Percentiles rank a stretch among this genome's conserved stretches.
These are phyloP conservation scores for Platorchestia sp. DNA, from an alignment of 1,140 invertebrate species.

Conservation along the genomic window DNA sequence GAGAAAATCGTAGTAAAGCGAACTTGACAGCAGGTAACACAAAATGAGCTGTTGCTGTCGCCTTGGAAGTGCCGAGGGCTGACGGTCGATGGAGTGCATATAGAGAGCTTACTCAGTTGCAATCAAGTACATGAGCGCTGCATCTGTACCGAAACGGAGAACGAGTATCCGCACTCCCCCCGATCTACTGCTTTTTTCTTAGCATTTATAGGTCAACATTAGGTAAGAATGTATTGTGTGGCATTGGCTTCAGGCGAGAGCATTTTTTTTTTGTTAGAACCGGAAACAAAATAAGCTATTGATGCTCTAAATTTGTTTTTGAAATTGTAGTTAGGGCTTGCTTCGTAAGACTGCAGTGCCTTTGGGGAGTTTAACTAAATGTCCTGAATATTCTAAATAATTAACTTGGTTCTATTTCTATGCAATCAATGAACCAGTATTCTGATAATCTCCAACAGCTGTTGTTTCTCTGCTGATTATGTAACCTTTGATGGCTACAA, in stretches of 20 bases:
- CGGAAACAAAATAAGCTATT: background rate
- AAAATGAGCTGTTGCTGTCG: no score
- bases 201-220: background rate
- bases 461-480: background rate
- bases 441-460: background rate
- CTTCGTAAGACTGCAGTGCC: background rate
- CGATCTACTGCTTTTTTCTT: no score
- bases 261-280: background rate
- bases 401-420: background rate
- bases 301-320: background rate
- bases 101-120: no score
- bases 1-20: no score
- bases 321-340: background rate
- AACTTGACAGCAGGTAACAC: no score
- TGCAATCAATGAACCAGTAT: background rate
- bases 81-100: no score
- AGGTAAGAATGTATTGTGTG: background rate
- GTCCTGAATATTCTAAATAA: background rate
- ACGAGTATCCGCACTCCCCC: no score
- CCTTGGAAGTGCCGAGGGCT: no score
- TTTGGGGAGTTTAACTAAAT: background rate
- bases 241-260: background rate
- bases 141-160: no score
- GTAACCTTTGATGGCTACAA: background rate
- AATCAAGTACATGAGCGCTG: no score